Percentiles rank a stretch among this genome's conserved stretches.
phyloP scores from a whole-genome alignment of 2,888 invertebrate species.

The Timema cristinae region DNA sequence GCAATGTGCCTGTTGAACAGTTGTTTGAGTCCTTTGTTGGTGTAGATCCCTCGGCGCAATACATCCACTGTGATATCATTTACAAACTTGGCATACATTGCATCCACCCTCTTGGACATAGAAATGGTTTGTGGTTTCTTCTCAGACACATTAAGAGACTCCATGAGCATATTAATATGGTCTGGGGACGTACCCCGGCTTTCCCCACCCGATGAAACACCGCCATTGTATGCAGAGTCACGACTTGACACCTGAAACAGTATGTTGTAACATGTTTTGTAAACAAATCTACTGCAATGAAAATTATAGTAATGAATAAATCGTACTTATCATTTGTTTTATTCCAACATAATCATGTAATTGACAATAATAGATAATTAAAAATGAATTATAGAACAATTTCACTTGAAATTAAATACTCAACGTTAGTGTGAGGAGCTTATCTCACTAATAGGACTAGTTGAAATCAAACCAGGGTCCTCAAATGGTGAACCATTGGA shows the following conservation, averaged over 20 bases:
- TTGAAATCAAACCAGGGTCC: no score
- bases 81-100: conserved; percentile 45
- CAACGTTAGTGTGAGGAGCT: no score
- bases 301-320: no score
- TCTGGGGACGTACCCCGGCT: conserved; percentile 38
- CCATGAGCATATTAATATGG: conserved; percentile 13
- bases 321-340: no score
- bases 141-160: background rate
- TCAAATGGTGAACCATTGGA: no score
- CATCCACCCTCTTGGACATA: conserved; percentile 36
- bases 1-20: conserved; percentile 52
- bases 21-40: conserved; percentile 49
- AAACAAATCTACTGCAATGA: no score
- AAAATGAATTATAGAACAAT: no score
- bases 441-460: no score
- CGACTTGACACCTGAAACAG: conserved; percentile 34
- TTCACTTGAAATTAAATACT: no score
- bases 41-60: conserved; percentile 50
- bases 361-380: no score
- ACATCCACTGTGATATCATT: conserved; percentile 55
- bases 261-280: no score
- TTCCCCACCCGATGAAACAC: conserved; percentile 38
- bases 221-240: conserved; percentile 40
- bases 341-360: no score
- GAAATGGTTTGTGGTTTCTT: background rate